A percentile compares a stretch with the other conserved stretches of the same genome.
Conservation (phyloP, 2,113 vertebrate genomes). For the Corythaixoides concolor region DNA sequence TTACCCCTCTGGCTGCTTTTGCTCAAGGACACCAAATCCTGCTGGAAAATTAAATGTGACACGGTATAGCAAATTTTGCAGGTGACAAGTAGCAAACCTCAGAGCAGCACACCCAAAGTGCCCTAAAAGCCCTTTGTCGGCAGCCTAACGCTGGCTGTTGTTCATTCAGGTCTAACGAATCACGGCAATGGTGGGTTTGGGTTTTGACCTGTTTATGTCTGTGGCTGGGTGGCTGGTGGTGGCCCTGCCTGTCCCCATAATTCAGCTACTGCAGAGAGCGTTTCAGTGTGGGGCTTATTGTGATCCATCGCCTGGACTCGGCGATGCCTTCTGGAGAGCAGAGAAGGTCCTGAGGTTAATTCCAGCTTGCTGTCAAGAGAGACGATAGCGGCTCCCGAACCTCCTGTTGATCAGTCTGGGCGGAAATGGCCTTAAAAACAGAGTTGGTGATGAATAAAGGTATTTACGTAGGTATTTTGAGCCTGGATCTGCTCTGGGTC, state of each 20-base stretch:
- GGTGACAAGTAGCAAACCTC: neutral
- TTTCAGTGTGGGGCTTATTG: neutral
- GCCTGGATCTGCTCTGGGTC: neutral
- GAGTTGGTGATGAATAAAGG: neutral
- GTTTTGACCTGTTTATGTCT: neutral
- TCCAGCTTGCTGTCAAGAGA: neutral
- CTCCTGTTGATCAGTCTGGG: neutral
- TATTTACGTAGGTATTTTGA: neutral
- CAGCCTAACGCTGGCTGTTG: neutral
- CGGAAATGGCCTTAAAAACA: neutral
- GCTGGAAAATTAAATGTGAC: neutral
- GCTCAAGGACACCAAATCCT: neutral
- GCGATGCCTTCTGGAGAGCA: neutral
- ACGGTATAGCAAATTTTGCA: neutral
- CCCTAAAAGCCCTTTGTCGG: neutral
- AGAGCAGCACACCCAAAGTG: neutral
- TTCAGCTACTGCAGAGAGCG: neutral
- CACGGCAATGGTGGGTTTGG: neutral
- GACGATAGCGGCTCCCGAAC: rapidly evolving
- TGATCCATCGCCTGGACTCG: neutral
- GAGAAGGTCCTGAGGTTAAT: neutral
- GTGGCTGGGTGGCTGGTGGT: neutral
- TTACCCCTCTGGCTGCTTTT: neutral
- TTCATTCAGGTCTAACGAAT: neutral
- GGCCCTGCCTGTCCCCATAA: neutral